These are phyloP conservation scores for Hiodon tergisus DNA, from an alignment of 2,113 vertebrate genomes.

Conservation along the genomic window DNA sequence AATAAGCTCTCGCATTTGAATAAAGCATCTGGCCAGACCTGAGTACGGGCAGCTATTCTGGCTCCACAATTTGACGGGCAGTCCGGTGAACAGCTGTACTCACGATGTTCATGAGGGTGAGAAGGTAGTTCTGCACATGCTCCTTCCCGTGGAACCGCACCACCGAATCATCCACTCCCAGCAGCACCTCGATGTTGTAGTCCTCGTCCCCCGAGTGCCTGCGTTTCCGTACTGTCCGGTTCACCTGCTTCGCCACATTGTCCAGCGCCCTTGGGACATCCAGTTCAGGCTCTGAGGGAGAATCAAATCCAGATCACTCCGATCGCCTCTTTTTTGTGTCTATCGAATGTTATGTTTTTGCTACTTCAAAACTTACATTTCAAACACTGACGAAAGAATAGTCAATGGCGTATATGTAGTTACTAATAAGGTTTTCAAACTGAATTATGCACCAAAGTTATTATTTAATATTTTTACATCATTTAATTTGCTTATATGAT, in stretches of 20 bases:
- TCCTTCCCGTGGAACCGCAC: constrained; percentile 97
- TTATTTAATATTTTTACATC: too few relatives aligned
- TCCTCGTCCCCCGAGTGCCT: constrained; percentile 72
- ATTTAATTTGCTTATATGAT: too few relatives aligned
- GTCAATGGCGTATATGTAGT: too few relatives aligned
- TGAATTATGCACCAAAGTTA: too few relatives aligned
- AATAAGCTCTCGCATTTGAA: too few relatives aligned
- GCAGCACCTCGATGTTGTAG: constrained; percentile 94
- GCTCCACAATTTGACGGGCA: neutral
- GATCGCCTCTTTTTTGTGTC: neutral
- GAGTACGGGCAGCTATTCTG: too few relatives aligned
- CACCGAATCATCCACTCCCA: constrained; percentile 93
- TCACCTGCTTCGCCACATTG: constrained; percentile 63
- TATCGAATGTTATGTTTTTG: neutral
- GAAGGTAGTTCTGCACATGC: constrained; percentile 97
- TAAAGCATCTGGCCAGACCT: too few relatives aligned
- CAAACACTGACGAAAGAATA: neutral
- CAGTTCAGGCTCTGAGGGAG: constrained; percentile 58
- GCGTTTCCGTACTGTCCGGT: constrained; percentile 62
- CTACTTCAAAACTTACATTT: neutral
- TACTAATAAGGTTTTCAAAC: too few relatives aligned
- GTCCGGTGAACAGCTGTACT: constrained; percentile 50
- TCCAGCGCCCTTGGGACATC: constrained; percentile 54
- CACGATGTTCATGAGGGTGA: constrained; percentile 98
- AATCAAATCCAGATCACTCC: constrained; percentile 29